These are phyloP conservation scores for Pardosa pseudoannulata DNA, from an alignment of 2,888 invertebrate genomes.

Conservation along the genomic window DNA sequence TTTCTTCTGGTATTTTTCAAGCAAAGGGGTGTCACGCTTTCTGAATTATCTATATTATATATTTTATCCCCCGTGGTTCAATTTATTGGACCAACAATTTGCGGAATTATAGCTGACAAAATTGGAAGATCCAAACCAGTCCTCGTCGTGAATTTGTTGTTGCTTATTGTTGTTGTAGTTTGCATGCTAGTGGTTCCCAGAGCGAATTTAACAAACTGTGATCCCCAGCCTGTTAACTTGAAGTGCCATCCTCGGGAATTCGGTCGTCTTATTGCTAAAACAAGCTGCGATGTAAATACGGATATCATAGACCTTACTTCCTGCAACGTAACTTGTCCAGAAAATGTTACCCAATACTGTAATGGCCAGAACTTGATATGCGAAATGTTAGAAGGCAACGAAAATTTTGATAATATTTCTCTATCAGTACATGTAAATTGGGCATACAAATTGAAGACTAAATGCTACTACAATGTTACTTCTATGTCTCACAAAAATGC, in stretches of 20 bases:
- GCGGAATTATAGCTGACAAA: conserved; percentile 86
- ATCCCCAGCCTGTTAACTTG: neutral
- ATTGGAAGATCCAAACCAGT: conserved; percentile 90
- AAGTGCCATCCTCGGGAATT: neutral
- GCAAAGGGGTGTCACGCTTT: conserved; percentile 89
- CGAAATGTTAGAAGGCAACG: neutral
- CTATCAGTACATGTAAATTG: conserved; percentile 28
- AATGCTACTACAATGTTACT: conserved; percentile 53
- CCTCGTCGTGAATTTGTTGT: conserved; percentile 85
- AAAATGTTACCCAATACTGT: neutral
- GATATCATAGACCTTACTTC: neutral
- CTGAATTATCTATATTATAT: conserved; percentile 91
- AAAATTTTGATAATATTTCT: conserved; percentile 37
- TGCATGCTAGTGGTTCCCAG: conserved; percentile 81
- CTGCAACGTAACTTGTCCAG: neutral
- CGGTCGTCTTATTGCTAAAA: neutral
- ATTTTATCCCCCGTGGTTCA: conserved; percentile 90
- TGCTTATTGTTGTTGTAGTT: conserved; percentile 88
- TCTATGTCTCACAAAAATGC: conserved; percentile 36
- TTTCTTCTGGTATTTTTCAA: conserved; percentile 94
- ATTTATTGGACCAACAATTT: conserved; percentile 89
- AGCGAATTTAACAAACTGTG: neutral
- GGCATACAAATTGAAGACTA: conserved; percentile 18
- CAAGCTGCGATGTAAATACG: neutral
- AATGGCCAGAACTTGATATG: neutral